Conservation (phyloP, 53 echinoderm and acorn worm species). For the Crossaster papposus region DNA sequence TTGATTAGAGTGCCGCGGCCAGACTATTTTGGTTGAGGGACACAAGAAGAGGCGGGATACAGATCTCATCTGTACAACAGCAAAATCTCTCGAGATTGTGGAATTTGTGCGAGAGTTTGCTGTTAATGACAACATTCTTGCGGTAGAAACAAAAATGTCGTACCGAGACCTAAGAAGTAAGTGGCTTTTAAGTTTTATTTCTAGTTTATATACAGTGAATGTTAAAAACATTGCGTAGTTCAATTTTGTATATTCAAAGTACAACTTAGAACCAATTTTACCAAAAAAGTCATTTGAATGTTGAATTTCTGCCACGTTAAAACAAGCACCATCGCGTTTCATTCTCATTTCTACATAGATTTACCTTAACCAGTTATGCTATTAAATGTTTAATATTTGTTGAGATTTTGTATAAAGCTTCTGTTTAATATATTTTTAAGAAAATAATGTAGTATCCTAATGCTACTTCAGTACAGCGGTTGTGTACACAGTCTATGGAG, state of each 20-base stretch:
- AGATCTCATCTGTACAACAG: background rate
- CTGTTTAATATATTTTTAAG: too few species aligned
- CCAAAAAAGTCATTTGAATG: background rate
- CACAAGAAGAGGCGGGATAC: conserved; percentile 4
- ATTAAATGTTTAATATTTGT: background rate
- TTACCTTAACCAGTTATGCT: conserved; percentile 18
- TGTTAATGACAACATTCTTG: conserved; percentile 63
- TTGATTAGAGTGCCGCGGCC: background rate
- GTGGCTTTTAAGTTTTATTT: conserved; percentile 26
- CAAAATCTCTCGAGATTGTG: conserved; percentile 26
- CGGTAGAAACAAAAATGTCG: conserved; percentile 70
- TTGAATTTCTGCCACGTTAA: background rate
- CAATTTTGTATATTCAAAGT: background rate
- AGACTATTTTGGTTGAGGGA: conserved; percentile 11
- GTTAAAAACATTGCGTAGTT: background rate
- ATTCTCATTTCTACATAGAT: background rate
- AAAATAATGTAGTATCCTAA: too few species aligned
- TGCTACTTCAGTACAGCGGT: too few species aligned
- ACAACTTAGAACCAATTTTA: background rate
- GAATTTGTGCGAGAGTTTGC: conserved; percentile 26
- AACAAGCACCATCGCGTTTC: background rate
- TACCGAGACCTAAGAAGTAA: conserved; percentile 84
- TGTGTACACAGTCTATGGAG: too few species aligned
- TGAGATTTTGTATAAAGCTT: background rate
- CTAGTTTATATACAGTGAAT: background rate